phyloP scores from a whole-genome alignment of 2,888 invertebrate species.

The Stenoptilia bipunctidactyla region DNA sequence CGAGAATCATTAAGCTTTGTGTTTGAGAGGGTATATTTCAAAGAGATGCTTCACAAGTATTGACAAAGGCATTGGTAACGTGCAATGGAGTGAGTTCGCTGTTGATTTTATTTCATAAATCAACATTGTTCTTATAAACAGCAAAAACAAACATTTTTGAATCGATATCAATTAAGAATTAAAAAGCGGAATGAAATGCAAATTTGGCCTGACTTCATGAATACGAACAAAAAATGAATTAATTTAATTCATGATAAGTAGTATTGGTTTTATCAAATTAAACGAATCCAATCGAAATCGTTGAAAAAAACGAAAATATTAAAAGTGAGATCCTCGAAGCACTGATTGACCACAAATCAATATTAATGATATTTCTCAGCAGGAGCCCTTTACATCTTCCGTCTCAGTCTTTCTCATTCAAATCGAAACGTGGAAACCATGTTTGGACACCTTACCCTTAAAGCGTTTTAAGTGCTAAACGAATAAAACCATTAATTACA shows the following conservation, averaged over 20 bases:
- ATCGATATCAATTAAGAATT: too few relatives aligned
- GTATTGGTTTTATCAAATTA: too few relatives aligned
- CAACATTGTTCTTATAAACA: too few relatives aligned
- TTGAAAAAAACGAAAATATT: constrained; percentile 42
- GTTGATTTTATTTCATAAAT: too few relatives aligned
- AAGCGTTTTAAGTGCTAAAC: constrained; percentile 69
- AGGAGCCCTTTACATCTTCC: constrained; percentile 44
- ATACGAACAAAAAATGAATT: too few relatives aligned
- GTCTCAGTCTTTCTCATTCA: constrained; percentile 27
- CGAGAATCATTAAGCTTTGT: constrained; percentile 43
- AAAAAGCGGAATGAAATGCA: too few relatives aligned
- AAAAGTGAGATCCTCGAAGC: constrained; percentile 65
- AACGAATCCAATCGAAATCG: too few relatives aligned
- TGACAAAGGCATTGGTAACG: background rate
- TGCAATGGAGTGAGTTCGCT: background rate
- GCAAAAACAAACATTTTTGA: too few relatives aligned
- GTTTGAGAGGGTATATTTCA: constrained; percentile 17
- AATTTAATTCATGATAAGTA: too few relatives aligned
- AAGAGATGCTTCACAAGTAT: background rate
- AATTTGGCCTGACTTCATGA: too few relatives aligned
- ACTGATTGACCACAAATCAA: constrained; percentile 74
- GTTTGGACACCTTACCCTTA: constrained; percentile 69
- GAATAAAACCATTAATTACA: constrained; percentile 72
- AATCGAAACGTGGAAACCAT: constrained; percentile 34
- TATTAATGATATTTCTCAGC: constrained; percentile 69